phyloP scores from a whole-genome alignment of 2,113 vertebrate species.

The Sylvilagus bachmani region DNA sequence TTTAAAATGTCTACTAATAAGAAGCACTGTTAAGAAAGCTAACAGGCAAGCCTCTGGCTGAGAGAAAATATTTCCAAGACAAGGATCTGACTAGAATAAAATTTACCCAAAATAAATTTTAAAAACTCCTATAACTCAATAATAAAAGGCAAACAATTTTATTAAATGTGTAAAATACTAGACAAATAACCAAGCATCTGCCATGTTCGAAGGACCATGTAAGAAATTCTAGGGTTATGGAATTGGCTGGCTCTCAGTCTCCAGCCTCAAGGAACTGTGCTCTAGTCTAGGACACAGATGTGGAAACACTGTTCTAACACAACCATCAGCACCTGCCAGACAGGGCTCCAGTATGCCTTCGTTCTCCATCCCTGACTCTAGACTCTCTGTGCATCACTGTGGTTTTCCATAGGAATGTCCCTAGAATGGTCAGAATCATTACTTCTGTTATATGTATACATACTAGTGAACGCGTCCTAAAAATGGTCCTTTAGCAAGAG shows the following conservation, averaged over 20 bases:
- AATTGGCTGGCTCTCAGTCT: background rate
- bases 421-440: background rate
- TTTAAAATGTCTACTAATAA: constrained; percentile 15
- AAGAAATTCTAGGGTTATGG: background rate
- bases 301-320: background rate
- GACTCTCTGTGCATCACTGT: background rate
- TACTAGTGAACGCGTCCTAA: constrained; percentile 29
- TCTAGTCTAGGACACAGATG: background rate
- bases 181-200: background rate
- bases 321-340: background rate
- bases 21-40: constrained; percentile 13
- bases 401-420: background rate
- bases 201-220: background rate
- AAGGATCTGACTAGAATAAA: background rate
- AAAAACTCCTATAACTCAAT: constrained; percentile 6
- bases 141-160: constrained; percentile 44
- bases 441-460: background rate
- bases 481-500: constrained; percentile 13
- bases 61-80: constrained; percentile 50
- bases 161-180: background rate
- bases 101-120: background rate
- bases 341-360: background rate
- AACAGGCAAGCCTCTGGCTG: constrained; percentile 9
- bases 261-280: background rate
- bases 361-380: background rate